Evolutionary conservation across 2,797 vertebrate species (phyloP).

Genomic region (Bryconaethiops microstoma): DNA sequence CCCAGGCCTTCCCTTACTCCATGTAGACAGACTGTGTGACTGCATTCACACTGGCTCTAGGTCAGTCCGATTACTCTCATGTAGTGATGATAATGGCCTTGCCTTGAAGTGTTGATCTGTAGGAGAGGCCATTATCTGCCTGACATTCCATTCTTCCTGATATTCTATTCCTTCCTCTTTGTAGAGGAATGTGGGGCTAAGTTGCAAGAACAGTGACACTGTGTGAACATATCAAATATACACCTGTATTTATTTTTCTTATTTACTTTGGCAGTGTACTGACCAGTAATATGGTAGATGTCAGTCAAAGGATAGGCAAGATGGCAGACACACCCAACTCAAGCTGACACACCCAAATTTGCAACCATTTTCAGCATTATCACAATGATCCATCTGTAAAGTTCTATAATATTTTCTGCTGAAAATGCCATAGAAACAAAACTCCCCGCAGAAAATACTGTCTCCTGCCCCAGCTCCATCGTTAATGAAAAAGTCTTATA

Average conservation of each 20-base stretch:
- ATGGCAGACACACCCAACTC: no score
- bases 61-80: slow-evolving; percentile 66
- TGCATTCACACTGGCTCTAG: slow-evolving; percentile 49
- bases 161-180: slow-evolving; percentile 11
- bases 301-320: no score
- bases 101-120: slow-evolving; percentile 68
- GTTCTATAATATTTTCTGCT: no score
- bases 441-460: neutral
- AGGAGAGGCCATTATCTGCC: slow-evolving; percentile 62
- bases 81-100: slow-evolving; percentile 70
- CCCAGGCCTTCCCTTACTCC: slow-evolving; percentile 45
- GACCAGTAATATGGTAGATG: neutral
- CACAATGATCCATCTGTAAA: no score
- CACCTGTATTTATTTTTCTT: neutral
- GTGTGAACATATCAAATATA: neutral
- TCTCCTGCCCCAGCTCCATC: neutral
- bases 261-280: neutral
- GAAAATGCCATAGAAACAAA: no score
- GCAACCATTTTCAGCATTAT: no score
- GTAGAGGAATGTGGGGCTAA: neutral
- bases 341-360: no score
- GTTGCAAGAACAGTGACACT: neutral
- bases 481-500: neutral
- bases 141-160: slow-evolving; percentile 26
- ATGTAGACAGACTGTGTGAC: slow-evolving; percentile 66